Percentiles rank a stretch among this genome's conserved stretches.
Conservation (phyloP, 1,140 invertebrate species). For the Stenopsyche tienmushanensis region DNA sequence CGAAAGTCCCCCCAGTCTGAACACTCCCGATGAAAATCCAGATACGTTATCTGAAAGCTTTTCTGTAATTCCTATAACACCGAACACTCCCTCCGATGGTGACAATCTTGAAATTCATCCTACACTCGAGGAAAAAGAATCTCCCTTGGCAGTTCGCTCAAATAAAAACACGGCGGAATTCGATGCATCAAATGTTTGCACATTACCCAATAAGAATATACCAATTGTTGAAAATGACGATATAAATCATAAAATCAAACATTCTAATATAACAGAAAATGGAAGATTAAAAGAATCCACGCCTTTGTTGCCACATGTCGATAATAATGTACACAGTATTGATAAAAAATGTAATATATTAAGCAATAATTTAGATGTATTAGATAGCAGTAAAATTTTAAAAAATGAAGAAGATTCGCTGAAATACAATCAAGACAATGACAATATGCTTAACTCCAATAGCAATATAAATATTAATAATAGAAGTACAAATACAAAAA, state of each 20-base stretch:
- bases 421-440: slow-evolving; percentile 15
- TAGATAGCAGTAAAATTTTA: slow-evolving; percentile 16
- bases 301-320: not conserved
- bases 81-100: slow-evolving; percentile 27
- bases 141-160: not conserved
- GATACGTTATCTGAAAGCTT: slow-evolving; percentile 34
- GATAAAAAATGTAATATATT: not conserved
- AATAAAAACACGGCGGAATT: not conserved
- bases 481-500: not conserved
- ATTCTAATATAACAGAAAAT: not conserved
- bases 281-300: not conserved
- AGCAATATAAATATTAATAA: not conserved
- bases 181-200: not conserved
- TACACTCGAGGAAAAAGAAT: not conserved
- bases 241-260: not conserved
- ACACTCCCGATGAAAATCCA: slow-evolving; percentile 37
- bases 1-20: slow-evolving; percentile 31
- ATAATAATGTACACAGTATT: not conserved
- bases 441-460: slow-evolving; percentile 12
- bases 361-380: slow-evolving; percentile 17
- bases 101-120: slow-evolving; percentile 15
- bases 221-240: not conserved
- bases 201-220: not conserved
- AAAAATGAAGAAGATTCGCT: not conserved
- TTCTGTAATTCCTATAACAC: slow-evolving; percentile 34